These are phyloP conservation scores for Drosophila longiperda DNA, from an alignment of 2,888 invertebrate genomes.

Conservation along the genomic window DNA sequence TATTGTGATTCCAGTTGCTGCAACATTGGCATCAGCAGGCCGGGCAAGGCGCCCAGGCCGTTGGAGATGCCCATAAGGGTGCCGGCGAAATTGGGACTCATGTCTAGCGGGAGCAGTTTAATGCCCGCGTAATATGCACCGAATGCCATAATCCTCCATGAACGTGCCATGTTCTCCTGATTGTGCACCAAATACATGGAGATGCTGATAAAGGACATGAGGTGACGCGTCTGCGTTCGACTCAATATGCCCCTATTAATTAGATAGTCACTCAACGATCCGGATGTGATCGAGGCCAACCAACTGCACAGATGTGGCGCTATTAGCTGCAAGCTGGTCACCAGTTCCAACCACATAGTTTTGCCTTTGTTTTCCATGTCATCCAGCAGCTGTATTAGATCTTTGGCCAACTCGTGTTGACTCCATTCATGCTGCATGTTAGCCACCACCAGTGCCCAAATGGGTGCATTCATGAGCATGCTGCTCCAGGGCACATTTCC, in stretches of 20 bases:
- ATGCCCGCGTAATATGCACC: constrained; percentile 89
- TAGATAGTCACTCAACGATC: constrained; percentile 88
- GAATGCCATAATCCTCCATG: constrained; percentile 85
- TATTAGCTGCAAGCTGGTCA: constrained; percentile 86
- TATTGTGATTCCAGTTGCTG: constrained; percentile 54
- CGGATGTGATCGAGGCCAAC: constrained; percentile 86
- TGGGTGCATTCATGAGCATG: constrained; percentile 88
- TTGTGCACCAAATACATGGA: constrained; percentile 44
- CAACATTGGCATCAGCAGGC: constrained; percentile 88
- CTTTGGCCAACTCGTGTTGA: constrained; percentile 75
- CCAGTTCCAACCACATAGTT: constrained; percentile 53
- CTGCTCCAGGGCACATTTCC: constrained; percentile 87
- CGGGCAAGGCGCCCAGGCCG: constrained; percentile 89
- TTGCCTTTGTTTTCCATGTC: constrained; percentile 28
- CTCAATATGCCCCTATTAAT: constrained; percentile 84
- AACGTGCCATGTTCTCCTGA: constrained; percentile 3
- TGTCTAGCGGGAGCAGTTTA: constrained; percentile 88
- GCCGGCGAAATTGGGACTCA: constrained; percentile 88
- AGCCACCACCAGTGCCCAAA: constrained; percentile 90
- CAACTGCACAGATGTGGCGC: constrained; percentile 87
- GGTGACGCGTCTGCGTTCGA: constrained; percentile 76
- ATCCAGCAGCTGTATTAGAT: constrained; percentile 45
- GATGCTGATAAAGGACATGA: constrained; percentile 87
- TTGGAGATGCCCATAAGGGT: constrained; percentile 89
- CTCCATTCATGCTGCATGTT: constrained; percentile 88